Conservation (phyloP, 2,113 vertebrate genomes). For the Nanorana parkeri region DNA sequence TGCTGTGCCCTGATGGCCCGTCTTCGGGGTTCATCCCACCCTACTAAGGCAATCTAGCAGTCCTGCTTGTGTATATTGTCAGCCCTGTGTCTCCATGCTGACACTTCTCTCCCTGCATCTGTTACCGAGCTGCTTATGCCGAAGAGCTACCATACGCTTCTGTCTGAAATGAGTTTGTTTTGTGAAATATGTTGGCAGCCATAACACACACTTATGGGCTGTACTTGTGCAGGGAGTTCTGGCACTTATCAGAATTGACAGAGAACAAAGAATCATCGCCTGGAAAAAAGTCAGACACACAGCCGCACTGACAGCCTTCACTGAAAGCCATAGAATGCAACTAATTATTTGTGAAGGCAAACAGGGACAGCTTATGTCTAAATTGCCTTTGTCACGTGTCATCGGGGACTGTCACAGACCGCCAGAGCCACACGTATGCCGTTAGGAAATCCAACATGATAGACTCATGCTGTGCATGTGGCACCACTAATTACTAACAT, state of each 20-base stretch:
- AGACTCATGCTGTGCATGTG: slow-evolving; percentile 11
- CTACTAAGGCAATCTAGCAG: background rate
- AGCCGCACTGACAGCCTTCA: slow-evolving; percentile 26
- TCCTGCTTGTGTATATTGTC: background rate
- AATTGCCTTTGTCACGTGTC: slow-evolving; percentile 24
- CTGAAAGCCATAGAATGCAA: slow-evolving; percentile 14
- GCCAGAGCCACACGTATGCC: slow-evolving; percentile 3
- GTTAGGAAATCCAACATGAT: slow-evolving; percentile 12
- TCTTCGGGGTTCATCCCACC: background rate
- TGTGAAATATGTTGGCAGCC: slow-evolving; percentile 46
- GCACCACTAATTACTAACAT: slow-evolving; percentile 15
- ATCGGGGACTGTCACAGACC: background rate
- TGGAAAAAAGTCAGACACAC: slow-evolving; percentile 40
- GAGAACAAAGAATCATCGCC: slow-evolving; percentile 44
- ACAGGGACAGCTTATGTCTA: slow-evolving; percentile 22
- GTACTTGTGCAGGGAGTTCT: slow-evolving; percentile 25
- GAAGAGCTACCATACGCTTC: slow-evolving; percentile 27
- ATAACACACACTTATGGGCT: slow-evolving; percentile 16
- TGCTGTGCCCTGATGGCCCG: background rate
- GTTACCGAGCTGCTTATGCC: slow-evolving; percentile 6
- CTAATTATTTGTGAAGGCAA: slow-evolving; percentile 29
- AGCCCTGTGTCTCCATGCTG: background rate
- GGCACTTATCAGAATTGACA: slow-evolving; percentile 51
- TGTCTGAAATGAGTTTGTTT: slow-evolving; percentile 46
- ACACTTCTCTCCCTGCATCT: background rate